Evolutionary conservation across 2,113 vertebrate genomes (phyloP), one percentile per base, ranked within the genome.

Genomic region (Dromiciops gliroides): DNA sequence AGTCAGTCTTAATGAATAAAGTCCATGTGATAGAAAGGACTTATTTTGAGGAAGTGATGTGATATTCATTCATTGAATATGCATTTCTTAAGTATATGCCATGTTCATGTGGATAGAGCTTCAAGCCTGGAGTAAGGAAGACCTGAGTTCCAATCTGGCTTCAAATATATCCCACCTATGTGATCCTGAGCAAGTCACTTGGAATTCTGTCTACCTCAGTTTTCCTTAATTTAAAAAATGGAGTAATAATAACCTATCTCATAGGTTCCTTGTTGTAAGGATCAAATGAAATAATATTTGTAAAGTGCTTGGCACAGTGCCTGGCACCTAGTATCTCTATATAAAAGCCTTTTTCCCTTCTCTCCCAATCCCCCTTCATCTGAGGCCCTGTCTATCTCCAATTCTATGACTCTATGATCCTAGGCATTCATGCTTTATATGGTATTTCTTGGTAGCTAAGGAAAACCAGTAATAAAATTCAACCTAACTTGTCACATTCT

Each of bases 391-490:
- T n/a, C 19, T 23, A 44, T 37, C 6, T 75, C 28, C 9, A 60
- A 60, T 60, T 75, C 3, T 83, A 3, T 44, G 67, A 44, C 19
- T 83, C 37, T 31, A n/a, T 37, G n/a, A 83, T 44, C 6, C 67
- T 83, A 8, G 7, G 16, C 23, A 44, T 83, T 83, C 67, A 44
- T 83, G n/a, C 3, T 44, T n/a, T 44, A 6, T 83, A 92, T 83
- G 37, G 89, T 48, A 1, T 51, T 95, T 89, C 51, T 52, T 26
- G 22, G 53, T 91, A 2, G 51, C 90, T 92, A 92, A 93, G 94
- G 60, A 96, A 95, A 96, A 49, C 7, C 28, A 50, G 94, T 50
- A 91, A 49, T 44, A 52, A 49, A 95, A 47, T 93, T n/a, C 48
- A 89, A 5, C n/a, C 51, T 44, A 28, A 48, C 2, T 1, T 44